Evolutionary conservation across 2,797 vertebrate species (phyloP).

Genomic region (Apogon hyalosoma): DNA sequence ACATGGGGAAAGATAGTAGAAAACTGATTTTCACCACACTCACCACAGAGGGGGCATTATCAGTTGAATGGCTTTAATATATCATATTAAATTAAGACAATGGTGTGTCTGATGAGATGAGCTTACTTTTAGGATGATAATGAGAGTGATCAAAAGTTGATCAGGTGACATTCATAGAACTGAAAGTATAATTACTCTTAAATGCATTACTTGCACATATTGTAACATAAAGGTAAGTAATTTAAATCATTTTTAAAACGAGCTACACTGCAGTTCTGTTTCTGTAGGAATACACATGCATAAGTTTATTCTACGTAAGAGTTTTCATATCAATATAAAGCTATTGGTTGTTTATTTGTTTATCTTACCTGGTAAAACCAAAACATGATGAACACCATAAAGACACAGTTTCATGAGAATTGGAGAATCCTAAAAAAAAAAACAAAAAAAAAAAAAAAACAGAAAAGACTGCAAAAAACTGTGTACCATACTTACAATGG

Average conservation of each 20-base stretch:
- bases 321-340: neutral
- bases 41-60: conserved; percentile 75
- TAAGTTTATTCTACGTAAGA: neutral
- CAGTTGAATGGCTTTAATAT: conserved; percentile 79
- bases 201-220: conserved; percentile 17
- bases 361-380: conserved; percentile 69
- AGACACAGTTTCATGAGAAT: conserved; percentile 87
- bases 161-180: conserved; percentile 25
- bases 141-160: conserved; percentile 47
- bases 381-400: conserved; percentile 77
- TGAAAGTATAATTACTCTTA: conserved; percentile 27
- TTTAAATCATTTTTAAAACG: conserved; percentile 8
- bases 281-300: neutral
- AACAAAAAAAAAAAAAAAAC: conserved; percentile 50
- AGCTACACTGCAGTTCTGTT: conserved; percentile 16
- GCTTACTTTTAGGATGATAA: conserved; percentile 68
- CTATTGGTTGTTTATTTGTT: neutral
- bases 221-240: neutral
- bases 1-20: conserved; percentile 57
- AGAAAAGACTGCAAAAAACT: no score
- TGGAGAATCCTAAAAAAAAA: conserved; percentile 80
- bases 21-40: conserved; percentile 82
- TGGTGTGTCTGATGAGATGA: conserved; percentile 58
- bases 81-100: conserved; percentile 77
- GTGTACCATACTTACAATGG: conserved; percentile 73